Conservation (phyloP, 2,113 vertebrate genomes). For the Toxotes jaculatrix region DNA sequence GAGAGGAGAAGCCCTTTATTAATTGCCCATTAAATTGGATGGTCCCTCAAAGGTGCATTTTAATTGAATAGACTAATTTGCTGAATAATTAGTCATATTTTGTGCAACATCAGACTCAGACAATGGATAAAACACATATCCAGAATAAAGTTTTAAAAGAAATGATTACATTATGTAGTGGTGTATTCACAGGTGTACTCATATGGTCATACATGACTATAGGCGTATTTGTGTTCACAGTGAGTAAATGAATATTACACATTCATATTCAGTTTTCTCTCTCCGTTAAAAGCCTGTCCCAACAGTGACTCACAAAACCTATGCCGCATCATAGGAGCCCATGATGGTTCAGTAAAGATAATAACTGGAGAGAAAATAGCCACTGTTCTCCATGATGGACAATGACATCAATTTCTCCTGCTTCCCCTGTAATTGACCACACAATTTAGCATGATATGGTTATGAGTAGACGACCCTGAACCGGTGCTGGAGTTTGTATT, state of each 20-base stretch:
- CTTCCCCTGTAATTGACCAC: conserved; percentile 1
- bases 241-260: background rate
- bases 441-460: background rate
- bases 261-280: background rate
- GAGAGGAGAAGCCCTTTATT: conserved; percentile 19
- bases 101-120: background rate
- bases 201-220: background rate
- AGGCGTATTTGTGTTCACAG: background rate
- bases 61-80: conserved; percentile 30
- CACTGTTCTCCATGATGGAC: background rate
- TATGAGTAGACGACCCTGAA: background rate
- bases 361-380: background rate
- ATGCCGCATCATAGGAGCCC: background rate
- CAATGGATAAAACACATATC: conserved; percentile 27
- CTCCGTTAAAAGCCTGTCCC: background rate
- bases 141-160: conserved; percentile 7
- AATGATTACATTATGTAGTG: background rate
- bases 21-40: conserved; percentile 43
- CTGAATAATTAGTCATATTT: conserved; percentile 26
- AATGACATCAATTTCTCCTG: background rate
- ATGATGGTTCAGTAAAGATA: background rate
- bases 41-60: conserved; percentile 37
- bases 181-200: too few relatives aligned
- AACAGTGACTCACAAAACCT: background rate
- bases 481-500: too few relatives aligned